A percentile compares a stretch with the other conserved stretches of the same genome.
These are phyloP conservation scores for Scaptomyza tumidula DNA, from an alignment of 2,888 invertebrate species.

Conservation along the genomic window DNA sequence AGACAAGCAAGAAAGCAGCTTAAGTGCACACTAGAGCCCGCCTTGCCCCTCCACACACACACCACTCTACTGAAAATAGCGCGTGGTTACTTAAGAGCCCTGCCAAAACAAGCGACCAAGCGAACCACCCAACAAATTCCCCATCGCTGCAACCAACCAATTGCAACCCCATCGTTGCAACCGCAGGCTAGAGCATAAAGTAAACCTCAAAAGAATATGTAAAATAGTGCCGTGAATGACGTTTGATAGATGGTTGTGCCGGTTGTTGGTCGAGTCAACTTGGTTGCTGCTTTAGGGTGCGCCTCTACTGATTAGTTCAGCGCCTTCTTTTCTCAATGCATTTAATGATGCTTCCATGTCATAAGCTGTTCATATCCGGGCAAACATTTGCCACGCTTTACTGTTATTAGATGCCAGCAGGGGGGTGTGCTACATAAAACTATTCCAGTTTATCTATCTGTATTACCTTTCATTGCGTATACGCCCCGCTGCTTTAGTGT, in stretches of 20 bases:
- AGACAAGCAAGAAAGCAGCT: slow-evolving; percentile 44
- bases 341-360: slow-evolving; percentile 50
- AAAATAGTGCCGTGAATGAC: slow-evolving; percentile 63
- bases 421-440: slow-evolving; percentile 29
- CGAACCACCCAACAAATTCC: slow-evolving; percentile 9
- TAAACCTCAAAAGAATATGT: slow-evolving; percentile 36
- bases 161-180: slow-evolving; percentile 39
- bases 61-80: slow-evolving; percentile 21
- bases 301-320: slow-evolving; percentile 40
- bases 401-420: slow-evolving; percentile 49
- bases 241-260: slow-evolving; percentile 53
- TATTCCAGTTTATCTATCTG: slow-evolving; percentile 33
- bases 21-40: slow-evolving; percentile 28
- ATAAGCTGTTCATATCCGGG: slow-evolving; percentile 25
- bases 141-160: slow-evolving; percentile 12
- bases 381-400: slow-evolving; percentile 1
- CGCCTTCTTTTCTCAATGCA: slow-evolving; percentile 39
- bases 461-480: slow-evolving; percentile 54
- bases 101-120: slow-evolving; percentile 16
- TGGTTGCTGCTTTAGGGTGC: neutral
- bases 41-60: neutral
- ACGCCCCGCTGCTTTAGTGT: slow-evolving; percentile 55
- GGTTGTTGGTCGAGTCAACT: slow-evolving; percentile 14
- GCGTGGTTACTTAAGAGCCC: slow-evolving; percentile 27
- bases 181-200: slow-evolving; percentile 44